Evolutionary conservation across 2,888 invertebrate species (phyloP), one percentile per base, ranked within the genome.

Genomic region (Bugulina stolonifera): DNA sequence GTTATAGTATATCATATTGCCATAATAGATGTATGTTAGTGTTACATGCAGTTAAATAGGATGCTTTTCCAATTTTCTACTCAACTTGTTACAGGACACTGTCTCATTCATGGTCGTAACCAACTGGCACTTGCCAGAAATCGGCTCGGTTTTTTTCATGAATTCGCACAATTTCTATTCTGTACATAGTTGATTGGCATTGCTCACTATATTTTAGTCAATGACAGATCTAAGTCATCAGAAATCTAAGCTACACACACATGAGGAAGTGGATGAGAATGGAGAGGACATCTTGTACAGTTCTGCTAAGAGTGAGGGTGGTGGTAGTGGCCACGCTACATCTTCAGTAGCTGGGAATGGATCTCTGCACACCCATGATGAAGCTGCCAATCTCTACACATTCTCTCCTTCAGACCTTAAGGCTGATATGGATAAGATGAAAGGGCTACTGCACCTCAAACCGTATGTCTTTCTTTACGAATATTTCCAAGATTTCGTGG

Each of bases 371-470:
- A n/a, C 32, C 10, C 10, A 64, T 32, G 10, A 22, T 27, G 64
- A 25, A n/a, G 10, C 64, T 27, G 32, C 27, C 32, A 64, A 64
- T 64, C 32, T 34, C 10, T 64, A 64, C 32, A 64, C 64, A 32
- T 64, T 64, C 34, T 64, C 64, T 18, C 64, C 64, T 1, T 64
- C 64, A 64, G 64, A 64, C 5, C 32, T 64, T 5, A 64, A 64
- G 32, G 2, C 64, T 14, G 64, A n/a, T 14, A 64, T 64, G 64
- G 70, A 70, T 25, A 70, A 54, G 32, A 70, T 70, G 70, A 70
- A 70, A 54, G 70, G 54, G 5, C 32, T 70, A 3, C 52, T 70
- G 22, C 70, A 70, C 23, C 52, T 70, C 5, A 70, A 70, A 54
- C 70, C 70, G 70, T 70, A 43, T 3, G 64, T 64, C 22, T 43